Base-by-base conservation (phyloP, 2,797 vertebrate genomes). In the Orestias chungarensis region DNA sequence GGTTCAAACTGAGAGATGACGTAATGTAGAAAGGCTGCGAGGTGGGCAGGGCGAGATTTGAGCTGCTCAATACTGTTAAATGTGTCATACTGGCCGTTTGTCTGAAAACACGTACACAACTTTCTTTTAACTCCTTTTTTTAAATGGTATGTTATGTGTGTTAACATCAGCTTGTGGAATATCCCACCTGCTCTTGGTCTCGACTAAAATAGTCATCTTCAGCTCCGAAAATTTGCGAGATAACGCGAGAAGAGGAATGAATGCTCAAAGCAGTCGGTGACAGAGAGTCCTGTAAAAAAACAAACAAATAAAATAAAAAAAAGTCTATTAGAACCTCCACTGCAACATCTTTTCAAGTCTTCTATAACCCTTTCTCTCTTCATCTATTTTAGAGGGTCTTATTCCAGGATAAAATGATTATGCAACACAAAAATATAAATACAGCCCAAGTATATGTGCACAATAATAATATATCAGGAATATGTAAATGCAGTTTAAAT, bases 1-100 rank as follows among this genome's bases (percentile, higher is more conserved):
- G 98, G 96, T 83, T 99, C 97, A 74, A 99, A 99, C 91, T 99
- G 98, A 79, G 97, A 99, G 82, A 99, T 96, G 42, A 99, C 98
- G 33, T 99, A 95, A 87, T 99, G 97, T 83, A 99, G 93, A 74
- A 99, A 98, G 40, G 95, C 98, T 75, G 97, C 96, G 70, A 99
- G 93, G 92, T 99, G 98, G 87, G 98, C 98, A 0, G 98, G 98
- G 40, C 97, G 96, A 62, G 96, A 96, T 87, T 98, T 99, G 55
- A 99, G 92, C 77, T 96, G 93, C 87, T 99, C 97, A 9, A 99
- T 96, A 89, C 92, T 97, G 88, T 97, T 97, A 93, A 99, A 99
- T 90, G 94, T 97, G 95, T 96, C 96, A 88, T 95, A 99, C 81
- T 99, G 97, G 70, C 97, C 96, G 7, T 97, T 97, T 31, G 97